Evolutionary conservation across 2,113 vertebrate genomes (phyloP).

Genomic region (Coturnix japonica): DNA sequence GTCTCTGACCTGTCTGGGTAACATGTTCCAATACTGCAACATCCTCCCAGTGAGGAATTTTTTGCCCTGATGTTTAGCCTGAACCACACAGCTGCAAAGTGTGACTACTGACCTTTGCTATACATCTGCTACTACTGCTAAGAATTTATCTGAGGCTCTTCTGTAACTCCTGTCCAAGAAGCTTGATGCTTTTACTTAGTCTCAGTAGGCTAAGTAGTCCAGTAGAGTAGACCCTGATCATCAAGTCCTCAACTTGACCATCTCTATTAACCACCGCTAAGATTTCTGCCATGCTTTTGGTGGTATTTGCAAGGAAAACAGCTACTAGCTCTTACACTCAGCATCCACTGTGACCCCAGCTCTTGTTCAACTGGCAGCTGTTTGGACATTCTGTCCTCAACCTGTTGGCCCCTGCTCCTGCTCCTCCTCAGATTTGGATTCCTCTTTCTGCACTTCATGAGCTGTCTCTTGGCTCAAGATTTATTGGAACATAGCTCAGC

Average conservation of each 20-base stretch:
- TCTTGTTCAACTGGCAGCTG: neutral
- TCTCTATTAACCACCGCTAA: neutral
- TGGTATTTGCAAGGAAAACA: fast-evolving
- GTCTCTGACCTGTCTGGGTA: neutral
- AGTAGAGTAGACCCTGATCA: neutral
- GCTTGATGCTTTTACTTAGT: neutral
- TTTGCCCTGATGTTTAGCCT: neutral
- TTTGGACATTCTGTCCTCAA: neutral
- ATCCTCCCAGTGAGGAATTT: neutral
- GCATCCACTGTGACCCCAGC: neutral
- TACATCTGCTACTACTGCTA: neutral
- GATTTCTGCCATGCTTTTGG: fast-evolving
- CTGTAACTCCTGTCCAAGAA: neutral
- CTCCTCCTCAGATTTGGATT: neutral
- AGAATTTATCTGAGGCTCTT: neutral
- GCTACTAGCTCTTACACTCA: neutral
- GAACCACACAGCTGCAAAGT: neutral
- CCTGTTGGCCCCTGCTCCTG: neutral
- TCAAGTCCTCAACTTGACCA: neutral
- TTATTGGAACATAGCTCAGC: neutral
- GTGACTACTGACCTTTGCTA: neutral
- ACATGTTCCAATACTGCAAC: neutral
- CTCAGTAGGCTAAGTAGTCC: neutral
- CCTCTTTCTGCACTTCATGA: neutral
- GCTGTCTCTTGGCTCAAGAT: neutral